Conservation (phyloP, 2,113 vertebrate genomes). For the Dascyllus trimaculatus region DNA sequence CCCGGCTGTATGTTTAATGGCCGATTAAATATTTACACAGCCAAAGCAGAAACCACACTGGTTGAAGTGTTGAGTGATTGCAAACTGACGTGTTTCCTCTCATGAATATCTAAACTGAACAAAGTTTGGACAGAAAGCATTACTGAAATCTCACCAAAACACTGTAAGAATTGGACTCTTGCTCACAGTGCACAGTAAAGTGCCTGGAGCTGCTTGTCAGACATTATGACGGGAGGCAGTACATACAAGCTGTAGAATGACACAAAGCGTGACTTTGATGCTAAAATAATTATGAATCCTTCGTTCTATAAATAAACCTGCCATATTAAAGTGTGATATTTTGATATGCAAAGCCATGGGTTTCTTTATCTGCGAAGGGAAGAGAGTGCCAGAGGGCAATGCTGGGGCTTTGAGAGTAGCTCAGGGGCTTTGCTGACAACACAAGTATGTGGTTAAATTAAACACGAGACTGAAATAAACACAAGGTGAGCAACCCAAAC, state of each 20-base stretch:
- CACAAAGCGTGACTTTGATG: constrained; percentile 54
- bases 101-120: constrained; percentile 54
- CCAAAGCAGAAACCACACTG: constrained; percentile 24
- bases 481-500: constrained; percentile 53
- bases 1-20: no score
- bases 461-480: constrained; percentile 74
- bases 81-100: constrained; percentile 45
- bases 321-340: constrained; percentile 50
- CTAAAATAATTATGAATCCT: constrained; percentile 69
- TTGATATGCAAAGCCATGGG: constrained; percentile 53
- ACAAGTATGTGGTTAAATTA: constrained; percentile 66
- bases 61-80: constrained; percentile 8
- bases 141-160: constrained; percentile 42
- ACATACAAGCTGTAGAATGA: constrained; percentile 41
- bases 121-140: constrained; percentile 33
- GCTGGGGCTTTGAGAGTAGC: constrained; percentile 61
- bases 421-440: constrained; percentile 61
- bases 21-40: constrained; percentile 56
- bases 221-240: constrained; percentile 36
- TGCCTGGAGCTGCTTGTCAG: constrained; percentile 54
- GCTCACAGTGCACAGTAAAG: constrained; percentile 14
- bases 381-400: constrained; percentile 63
- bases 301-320: constrained; percentile 63
- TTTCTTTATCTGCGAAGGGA: constrained; percentile 57
- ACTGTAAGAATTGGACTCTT: constrained; percentile 20